Base-by-base conservation (phyloP, 2,113 vertebrate species). In the Pseudorasbora parva region DNA sequence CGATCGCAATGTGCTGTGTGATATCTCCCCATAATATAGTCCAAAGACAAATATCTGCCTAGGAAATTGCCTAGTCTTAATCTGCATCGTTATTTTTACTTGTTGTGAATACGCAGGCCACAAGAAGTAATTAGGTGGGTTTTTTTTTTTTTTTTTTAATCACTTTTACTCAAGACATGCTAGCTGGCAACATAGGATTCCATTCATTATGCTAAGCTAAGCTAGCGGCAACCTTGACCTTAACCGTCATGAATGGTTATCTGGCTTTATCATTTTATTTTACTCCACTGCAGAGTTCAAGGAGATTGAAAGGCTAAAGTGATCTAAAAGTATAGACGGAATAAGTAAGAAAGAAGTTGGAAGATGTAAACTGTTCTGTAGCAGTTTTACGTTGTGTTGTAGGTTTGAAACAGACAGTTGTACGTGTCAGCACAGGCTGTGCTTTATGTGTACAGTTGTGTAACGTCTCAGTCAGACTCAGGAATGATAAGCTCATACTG, bases 401-500 rank as follows among this genome's bases (percentile, higher is more conserved):
- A 21, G 59, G 25, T 66, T 62, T 79, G 57, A 30, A 60, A 66
- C 10, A n/a, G 59, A 66, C 57, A 49, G 43, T 37, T 78, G 83
- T 83, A 59, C 83, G 51, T 75, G 82, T 88, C 87, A 85, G 87
- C 87, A 86, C 85, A 85, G 83, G 85, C 68, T 45, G 47, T 88
- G 79, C 81, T 57, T 80, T 37, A 15, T 66, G 43, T 15, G 25
- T 25, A 30, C 25, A 47, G 83, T 83, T 87, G 83, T 82, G 77
- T 87, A 87, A 85, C 68, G 75, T 85, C 83, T 77, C 9, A 64
- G 79, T 82, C 78, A n/a, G 9, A 43, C 49, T 82, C 47, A 69
- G 87, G 88, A 92, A 91, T 91, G 84, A 86, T 89, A 90, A 92
- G 91, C 88, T 91, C 88, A 87, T 86, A 81, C 25, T 43, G 45